phyloP scores from a whole-genome alignment of 2,113 vertebrate species.

The Dolichotis patagonum region DNA sequence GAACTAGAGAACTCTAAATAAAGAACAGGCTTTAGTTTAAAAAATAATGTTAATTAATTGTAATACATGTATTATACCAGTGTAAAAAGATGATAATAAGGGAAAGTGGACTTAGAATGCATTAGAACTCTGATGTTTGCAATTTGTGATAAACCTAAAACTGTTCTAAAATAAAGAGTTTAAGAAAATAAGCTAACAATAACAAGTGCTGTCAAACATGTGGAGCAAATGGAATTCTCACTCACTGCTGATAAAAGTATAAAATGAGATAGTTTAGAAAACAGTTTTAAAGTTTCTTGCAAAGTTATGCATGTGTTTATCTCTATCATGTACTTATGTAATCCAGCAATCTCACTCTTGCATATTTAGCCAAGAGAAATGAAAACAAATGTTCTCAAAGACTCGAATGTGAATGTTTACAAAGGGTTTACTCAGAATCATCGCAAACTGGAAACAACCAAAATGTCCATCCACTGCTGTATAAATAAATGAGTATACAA shows the following conservation, averaged over 20 bases:
- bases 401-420: not conserved
- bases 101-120: not conserved
- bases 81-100: not conserved
- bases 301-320: not conserved
- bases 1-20: not conserved
- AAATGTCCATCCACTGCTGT: not conserved
- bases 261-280: not conserved
- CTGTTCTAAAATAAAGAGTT: slow-evolving; percentile 8
- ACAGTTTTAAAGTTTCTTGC: not conserved
- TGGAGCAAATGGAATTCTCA: not conserved
- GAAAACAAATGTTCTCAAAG: not conserved
- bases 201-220: not conserved
- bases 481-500: not conserved
- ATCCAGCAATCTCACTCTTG: not conserved
- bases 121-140: not conserved
- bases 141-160: not conserved
- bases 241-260: not conserved
- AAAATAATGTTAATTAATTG: not conserved
- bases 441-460: not conserved
- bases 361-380: slow-evolving; percentile 10
- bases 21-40: not conserved
- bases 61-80: not conserved
- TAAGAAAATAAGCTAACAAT: not conserved
- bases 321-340: not conserved
- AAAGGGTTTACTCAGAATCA: not conserved